A percentile compares a stretch with the other conserved stretches of the same genome.
Evolutionary conservation across 2,113 vertebrate species (phyloP).

Genomic region (Craseonycteris thonglongyai): DNA sequence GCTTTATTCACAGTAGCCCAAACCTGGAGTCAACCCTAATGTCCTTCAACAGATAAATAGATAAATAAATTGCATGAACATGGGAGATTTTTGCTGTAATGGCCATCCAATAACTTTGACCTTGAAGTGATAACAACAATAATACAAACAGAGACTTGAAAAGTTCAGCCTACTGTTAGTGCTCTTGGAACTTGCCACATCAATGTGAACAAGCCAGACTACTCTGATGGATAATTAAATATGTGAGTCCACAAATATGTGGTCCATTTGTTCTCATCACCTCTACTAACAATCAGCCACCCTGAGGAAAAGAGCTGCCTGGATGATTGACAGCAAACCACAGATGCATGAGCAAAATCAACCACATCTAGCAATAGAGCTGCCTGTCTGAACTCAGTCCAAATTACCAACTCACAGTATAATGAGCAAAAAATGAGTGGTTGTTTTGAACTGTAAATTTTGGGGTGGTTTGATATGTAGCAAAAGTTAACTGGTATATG

Average conservation of each 20-base stretch:
- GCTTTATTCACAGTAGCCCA: neutral
- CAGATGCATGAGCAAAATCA: neutral
- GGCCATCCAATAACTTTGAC: neutral
- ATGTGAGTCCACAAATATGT: neutral
- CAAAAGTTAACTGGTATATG: neutral
- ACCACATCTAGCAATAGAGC: neutral
- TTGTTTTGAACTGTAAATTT: neutral
- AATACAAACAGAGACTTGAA: neutral
- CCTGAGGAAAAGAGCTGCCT: neutral
- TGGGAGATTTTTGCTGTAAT: neutral
- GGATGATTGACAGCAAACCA: neutral
- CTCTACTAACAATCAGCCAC: neutral
- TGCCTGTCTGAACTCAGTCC: neutral
- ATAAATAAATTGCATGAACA: neutral
- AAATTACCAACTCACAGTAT: neutral
- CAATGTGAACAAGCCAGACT: neutral
- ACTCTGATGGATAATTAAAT: neutral
- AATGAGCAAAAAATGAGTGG: neutral
- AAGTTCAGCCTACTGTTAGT: neutral
- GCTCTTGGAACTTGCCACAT: neutral
- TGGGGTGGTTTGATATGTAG: neutral
- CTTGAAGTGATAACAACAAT: neutral
- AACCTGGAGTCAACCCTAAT: neutral
- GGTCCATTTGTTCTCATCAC: neutral
- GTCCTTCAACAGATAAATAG: neutral